Base-by-base conservation (phyloP, 2,113 vertebrate genomes). In the Lampris incognitus region DNA sequence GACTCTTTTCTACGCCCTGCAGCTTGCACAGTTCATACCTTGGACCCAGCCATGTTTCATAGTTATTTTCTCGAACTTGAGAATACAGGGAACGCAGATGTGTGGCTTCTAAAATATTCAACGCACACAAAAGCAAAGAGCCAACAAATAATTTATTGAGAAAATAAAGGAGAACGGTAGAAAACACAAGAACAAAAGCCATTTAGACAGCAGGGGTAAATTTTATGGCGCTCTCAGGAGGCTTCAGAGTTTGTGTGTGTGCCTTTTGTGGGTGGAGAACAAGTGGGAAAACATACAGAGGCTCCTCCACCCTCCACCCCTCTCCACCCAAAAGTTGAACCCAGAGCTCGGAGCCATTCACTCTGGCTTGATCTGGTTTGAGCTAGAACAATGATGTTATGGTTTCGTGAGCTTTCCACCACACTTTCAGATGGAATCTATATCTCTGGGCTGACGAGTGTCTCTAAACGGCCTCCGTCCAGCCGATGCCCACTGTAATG, bases 81-180 rank as follows among this genome's bases (percentile, higher is more conserved):
- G 72, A 85, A 87, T 75, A 77, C 87, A 67, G 58, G 85, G 72
- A 84, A 83, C 85, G 76, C 72, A 89, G 83, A 90, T 90, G 79
- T 90, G 85, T 69, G 37, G 48, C 69, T 83, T 56, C 85, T 94
- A 82, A 94, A 93, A 94, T 94, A 93, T 94, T 95, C 80, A 93
- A 59, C 82, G 39, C 59, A 66, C 76, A 87, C 85, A 92, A 91
- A 90, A 84, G 74, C 79, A 82, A 83, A 89, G 71, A 90, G 76
- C 66, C 72, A 85, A 89, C 87, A 91, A 93, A 93, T 93, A 69
- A 94, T 93, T 93, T 79, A 94, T 94, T 72, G 65, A 74, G 66
- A 85, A 92, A 92, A 92, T 86, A 89, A 79, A 88, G 56, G 84
- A 85, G 76, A 84, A 76, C 70, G 44, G 75, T 68, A 81, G 66